phyloP scores from a whole-genome alignment of 2,888 invertebrate species.

The Cremastinae sp. region DNA sequence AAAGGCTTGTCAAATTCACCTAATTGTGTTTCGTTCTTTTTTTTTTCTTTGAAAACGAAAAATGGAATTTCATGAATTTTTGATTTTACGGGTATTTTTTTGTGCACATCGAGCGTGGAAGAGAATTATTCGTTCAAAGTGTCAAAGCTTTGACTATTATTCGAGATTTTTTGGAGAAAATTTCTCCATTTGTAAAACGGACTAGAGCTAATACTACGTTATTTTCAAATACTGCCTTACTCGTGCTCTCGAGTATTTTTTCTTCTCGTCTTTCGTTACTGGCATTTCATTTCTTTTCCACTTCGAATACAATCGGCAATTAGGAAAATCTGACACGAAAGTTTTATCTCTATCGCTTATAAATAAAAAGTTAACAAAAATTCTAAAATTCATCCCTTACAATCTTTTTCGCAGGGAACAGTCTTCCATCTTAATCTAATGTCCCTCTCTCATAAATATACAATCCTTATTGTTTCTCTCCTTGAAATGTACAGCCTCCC shows the following conservation, averaged over 20 bases:
- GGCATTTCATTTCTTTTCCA: conserved; percentile 10
- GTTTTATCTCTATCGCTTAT: conserved; percentile 15
- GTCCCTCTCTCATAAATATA: conserved; percentile 47
- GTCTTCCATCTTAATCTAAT: conserved; percentile 53
- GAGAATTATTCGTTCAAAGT: conserved; percentile 39
- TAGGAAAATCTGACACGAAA: conserved; percentile 48
- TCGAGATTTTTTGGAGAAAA: conserved; percentile 34
- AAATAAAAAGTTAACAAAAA: conserved; percentile 22
- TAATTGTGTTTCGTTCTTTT: conserved; percentile 36
- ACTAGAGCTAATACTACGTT: conserved; percentile 70
- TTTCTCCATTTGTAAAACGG: conserved; percentile 48
- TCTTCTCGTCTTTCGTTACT: not conserved
- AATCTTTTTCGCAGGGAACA: conserved; percentile 46
- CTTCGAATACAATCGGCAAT: conserved; percentile 38
- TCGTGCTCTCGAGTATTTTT: conserved; percentile 27
- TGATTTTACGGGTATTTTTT: conserved; percentile 13
- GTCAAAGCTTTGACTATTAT: conserved; percentile 25
- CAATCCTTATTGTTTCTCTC: conserved; percentile 27
- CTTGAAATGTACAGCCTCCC: conserved; percentile 36
- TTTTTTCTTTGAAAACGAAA: conserved; percentile 22
- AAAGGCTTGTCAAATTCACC: conserved; percentile 51
- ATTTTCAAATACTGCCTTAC: conserved; percentile 67
- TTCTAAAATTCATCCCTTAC: conserved; percentile 24
- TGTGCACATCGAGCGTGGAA: conserved; percentile 22
- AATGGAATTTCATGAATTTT: not conserved